Evolutionary conservation across 2,113 vertebrate genomes (phyloP).

Genomic region (Chroicocephalus ridibundus): DNA sequence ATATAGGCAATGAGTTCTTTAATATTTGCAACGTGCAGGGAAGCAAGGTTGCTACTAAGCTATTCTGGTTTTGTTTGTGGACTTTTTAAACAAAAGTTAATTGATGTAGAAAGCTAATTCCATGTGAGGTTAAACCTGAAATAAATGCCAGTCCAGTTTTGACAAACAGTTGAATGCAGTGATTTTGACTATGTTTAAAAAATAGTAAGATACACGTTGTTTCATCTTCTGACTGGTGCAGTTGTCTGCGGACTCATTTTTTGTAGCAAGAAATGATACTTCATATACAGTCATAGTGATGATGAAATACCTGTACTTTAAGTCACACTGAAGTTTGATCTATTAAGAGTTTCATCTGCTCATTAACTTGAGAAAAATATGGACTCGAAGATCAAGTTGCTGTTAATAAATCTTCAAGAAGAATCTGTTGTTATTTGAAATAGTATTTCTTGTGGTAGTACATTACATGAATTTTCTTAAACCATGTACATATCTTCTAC

Average conservation of each 20-base stretch:
- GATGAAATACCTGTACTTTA: neutral
- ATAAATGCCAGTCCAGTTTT: neutral
- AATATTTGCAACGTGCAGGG: neutral
- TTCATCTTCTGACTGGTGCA: neutral
- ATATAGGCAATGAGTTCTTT: neutral
- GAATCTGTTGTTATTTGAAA: neutral
- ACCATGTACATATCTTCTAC: neutral
- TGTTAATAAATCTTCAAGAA: neutral
- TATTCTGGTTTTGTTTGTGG: neutral
- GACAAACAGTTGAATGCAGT: neutral
- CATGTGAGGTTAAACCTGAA: neutral
- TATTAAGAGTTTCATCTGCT: neutral
- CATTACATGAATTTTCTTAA: neutral
- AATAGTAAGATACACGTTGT: neutral
- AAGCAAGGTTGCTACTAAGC: neutral
- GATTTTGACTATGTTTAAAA: neutral
- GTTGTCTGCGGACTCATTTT: neutral
- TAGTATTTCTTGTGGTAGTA: neutral
- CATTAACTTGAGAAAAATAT: neutral
- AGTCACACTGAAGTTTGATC: neutral
- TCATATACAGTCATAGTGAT: neutral
- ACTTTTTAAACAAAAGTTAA: neutral
- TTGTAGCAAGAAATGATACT: neutral
- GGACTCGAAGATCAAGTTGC: neutral
- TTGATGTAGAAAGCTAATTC: neutral